Evolutionary conservation across 1,140 invertebrate species (phyloP).

Genomic region (Hesperophylax magnus): DNA sequence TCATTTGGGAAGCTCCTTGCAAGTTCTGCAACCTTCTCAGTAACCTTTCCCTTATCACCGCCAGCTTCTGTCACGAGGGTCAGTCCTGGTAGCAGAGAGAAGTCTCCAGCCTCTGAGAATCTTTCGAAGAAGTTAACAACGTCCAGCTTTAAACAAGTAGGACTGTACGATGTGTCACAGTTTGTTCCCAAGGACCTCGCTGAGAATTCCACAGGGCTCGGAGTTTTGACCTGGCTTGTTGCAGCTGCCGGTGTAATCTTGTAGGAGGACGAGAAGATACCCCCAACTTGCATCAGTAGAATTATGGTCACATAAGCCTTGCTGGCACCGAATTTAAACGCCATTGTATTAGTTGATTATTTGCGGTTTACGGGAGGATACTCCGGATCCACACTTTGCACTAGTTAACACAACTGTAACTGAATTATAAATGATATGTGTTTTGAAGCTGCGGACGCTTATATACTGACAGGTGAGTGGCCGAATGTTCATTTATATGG

Average conservation of each 20-base stretch:
- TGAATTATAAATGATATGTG: constrained; percentile 37
- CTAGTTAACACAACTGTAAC: constrained; percentile 23
- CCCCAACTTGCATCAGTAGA: constrained; percentile 39
- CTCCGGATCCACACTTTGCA: constrained; percentile 18
- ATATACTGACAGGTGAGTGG: constrained; percentile 34
- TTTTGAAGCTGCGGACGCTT: constrained; percentile 7
- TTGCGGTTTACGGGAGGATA: background rate
- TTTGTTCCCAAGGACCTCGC: constrained; percentile 44
- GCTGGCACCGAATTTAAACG: constrained; percentile 10
- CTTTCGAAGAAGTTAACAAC: constrained; percentile 82
- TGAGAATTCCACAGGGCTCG: background rate
- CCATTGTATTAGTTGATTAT: constrained; percentile 13
- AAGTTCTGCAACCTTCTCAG: constrained; percentile 80
- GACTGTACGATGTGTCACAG: constrained; percentile 64
- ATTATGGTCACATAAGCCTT: constrained; percentile 33
- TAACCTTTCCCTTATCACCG: constrained; percentile 70
- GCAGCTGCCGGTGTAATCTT: constrained; percentile 5
- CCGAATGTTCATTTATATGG: constrained; percentile 6
- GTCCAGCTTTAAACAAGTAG: constrained; percentile 84
- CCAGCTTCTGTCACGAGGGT: constrained; percentile 79
- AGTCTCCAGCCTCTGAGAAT: constrained; percentile 66
- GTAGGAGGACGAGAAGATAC: constrained; percentile 33
- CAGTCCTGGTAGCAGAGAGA: constrained; percentile 76
- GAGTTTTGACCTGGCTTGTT: background rate
- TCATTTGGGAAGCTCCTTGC: constrained; percentile 83